Evolutionary conservation across 2,797 vertebrate genomes (phyloP).

Genomic region (Chromobotia macracanthus): DNA sequence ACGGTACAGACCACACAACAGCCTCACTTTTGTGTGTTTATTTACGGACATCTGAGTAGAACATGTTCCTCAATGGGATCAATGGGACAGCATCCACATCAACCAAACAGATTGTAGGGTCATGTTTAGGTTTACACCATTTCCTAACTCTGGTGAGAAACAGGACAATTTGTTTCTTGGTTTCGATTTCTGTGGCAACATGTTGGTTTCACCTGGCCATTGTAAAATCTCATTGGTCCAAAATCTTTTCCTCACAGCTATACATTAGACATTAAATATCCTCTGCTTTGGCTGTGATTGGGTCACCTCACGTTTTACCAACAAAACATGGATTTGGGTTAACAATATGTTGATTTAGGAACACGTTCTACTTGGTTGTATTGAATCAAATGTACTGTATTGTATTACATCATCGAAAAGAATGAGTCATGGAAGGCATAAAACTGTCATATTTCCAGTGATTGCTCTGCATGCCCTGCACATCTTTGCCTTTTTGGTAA

Average conservation of each 20-base stretch:
- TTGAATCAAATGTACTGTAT: not conserved
- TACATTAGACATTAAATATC: not conserved
- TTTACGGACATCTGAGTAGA: not conserved
- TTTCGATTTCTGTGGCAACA: not conserved
- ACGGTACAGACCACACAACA: not conserved
- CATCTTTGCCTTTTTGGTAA: conserved; percentile 19
- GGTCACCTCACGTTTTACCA: not conserved
- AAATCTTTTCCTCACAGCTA: not conserved
- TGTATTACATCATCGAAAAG: conserved; percentile 8
- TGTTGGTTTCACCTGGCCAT: not conserved
- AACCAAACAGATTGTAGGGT: not conserved
- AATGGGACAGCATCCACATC: not conserved
- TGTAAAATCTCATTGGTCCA: not conserved
- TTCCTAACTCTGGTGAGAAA: not conserved
- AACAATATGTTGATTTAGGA: conserved; percentile 21
- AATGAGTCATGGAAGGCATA: conserved; percentile 29
- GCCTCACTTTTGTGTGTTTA: not conserved
- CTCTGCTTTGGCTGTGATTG: not conserved
- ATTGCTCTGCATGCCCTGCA: conserved; percentile 1
- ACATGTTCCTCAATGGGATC: not conserved
- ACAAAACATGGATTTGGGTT: not conserved
- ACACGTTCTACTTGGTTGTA: not conserved
- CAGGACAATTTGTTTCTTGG: not conserved
- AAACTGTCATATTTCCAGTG: not conserved
- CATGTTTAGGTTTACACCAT: not conserved